These are phyloP conservation scores for Diglossa cyanea DNA, from an alignment of 2,797 vertebrate genomes.

Conservation along the genomic window DNA sequence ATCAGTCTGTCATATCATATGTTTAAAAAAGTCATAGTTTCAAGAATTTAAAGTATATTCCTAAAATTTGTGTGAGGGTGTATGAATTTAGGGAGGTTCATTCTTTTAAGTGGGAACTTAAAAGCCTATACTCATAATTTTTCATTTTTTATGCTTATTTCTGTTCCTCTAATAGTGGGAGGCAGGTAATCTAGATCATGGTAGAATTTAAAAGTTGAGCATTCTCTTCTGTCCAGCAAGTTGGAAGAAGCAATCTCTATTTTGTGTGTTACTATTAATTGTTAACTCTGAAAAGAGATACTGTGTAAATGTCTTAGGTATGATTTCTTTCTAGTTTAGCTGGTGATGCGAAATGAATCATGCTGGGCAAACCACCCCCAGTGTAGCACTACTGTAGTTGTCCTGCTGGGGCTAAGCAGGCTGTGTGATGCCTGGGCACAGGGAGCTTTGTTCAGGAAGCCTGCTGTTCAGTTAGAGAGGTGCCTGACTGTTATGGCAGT, in stretches of 20 bases:
- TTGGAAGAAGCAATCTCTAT: not conserved
- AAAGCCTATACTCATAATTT: not conserved
- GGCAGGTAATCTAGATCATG: not conserved
- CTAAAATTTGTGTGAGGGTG: not conserved
- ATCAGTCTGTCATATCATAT: not conserved
- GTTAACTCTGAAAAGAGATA: not conserved
- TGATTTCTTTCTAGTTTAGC: not conserved
- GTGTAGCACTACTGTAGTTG: rapidly evolving
- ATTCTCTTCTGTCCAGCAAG: not conserved
- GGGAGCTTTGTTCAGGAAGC: not conserved
- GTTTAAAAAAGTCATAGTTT: not conserved
- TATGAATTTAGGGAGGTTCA: not conserved
- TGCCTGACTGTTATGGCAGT: rapidly evolving
- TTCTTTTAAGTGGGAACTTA: not conserved
- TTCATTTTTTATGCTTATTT: not conserved
- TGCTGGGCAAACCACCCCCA: rapidly evolving
- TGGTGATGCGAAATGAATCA: not conserved
- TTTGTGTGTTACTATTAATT: not conserved
- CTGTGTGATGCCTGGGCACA: not conserved
- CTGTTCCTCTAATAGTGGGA: not conserved
- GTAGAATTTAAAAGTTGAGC: not conserved
- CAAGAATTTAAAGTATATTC: not conserved
- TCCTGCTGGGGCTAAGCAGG: not conserved
- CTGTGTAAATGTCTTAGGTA: rapidly evolving
- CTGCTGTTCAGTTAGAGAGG: rapidly evolving